Conservation (phyloP, 2,113 vertebrate genomes). For the Laterallus jamaicensis region DNA sequence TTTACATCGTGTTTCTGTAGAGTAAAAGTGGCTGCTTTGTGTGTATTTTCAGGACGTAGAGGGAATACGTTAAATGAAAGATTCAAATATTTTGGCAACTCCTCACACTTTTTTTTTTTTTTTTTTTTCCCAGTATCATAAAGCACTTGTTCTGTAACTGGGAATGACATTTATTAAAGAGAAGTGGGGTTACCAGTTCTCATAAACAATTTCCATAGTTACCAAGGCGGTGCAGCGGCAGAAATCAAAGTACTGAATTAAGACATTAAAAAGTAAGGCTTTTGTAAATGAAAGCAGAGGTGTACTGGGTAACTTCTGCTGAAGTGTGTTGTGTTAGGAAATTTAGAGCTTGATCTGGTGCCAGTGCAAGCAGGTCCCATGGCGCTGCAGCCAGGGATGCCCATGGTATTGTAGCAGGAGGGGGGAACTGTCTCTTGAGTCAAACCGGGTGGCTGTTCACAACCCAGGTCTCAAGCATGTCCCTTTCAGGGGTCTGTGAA, state of each 20-base stretch:
- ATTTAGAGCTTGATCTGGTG: background rate
- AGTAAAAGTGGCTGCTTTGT: background rate
- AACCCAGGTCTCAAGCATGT: background rate
- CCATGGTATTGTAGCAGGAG: accelerated
- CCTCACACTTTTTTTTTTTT: background rate
- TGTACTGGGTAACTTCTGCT: background rate
- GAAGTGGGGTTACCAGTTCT: background rate
- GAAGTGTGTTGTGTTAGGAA: background rate
- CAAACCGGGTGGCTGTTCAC: background rate
- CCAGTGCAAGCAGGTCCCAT: background rate
- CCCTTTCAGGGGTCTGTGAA: background rate
- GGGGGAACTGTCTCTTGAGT: background rate
- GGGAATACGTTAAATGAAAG: background rate
- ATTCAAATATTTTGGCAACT: background rate
- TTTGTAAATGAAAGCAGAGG: background rate
- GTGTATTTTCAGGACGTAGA: background rate
- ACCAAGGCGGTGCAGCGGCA: background rate
- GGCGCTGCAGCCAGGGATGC: background rate
- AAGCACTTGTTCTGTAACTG: background rate
- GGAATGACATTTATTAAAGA: background rate
- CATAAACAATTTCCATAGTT: background rate
- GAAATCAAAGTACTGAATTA: background rate
- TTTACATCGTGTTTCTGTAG: background rate
- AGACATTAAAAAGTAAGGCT: background rate
- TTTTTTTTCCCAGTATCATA: background rate